phyloP scores from a whole-genome alignment of 2,797 vertebrate genomes.

The Synaphobranchus kaupii region DNA sequence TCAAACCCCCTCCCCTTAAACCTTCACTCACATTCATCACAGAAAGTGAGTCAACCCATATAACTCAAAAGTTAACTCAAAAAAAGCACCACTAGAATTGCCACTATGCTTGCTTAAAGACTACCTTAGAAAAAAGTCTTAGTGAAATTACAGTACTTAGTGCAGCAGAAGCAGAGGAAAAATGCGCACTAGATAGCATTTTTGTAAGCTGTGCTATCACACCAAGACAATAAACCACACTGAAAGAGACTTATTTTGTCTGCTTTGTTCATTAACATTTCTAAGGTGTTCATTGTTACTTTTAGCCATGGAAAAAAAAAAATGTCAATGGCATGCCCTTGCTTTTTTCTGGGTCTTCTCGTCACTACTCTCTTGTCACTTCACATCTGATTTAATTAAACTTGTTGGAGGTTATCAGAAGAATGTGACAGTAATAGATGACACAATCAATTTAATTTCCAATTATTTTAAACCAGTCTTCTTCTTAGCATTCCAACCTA shows the following conservation, averaged over 20 bases:
- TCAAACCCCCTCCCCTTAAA: constrained; percentile 44
- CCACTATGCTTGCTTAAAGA: neutral
- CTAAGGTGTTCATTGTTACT: neutral
- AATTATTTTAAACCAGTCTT: neutral
- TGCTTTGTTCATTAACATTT: neutral
- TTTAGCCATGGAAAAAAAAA: neutral
- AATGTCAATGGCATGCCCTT: neutral
- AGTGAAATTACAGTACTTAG: constrained; percentile 14
- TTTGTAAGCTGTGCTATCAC: neutral
- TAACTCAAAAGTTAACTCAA: neutral
- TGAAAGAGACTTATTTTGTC: constrained; percentile 11
- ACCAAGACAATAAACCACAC: neutral
- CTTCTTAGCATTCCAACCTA: neutral
- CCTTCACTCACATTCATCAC: constrained; percentile 22
- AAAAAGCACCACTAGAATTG: neutral
- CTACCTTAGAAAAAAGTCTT: constrained; percentile 6
- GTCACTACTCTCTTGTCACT: neutral
- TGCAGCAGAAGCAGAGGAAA: neutral
- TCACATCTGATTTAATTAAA: neutral
- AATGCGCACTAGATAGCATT: neutral
- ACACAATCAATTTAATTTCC: neutral
- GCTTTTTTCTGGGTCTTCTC: neutral
- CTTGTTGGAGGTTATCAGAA: neutral
- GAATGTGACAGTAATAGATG: neutral
- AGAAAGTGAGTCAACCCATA: constrained; percentile 33